Conservation (phyloP, 2,797 vertebrate species). For the Poecile montanus region DNA sequence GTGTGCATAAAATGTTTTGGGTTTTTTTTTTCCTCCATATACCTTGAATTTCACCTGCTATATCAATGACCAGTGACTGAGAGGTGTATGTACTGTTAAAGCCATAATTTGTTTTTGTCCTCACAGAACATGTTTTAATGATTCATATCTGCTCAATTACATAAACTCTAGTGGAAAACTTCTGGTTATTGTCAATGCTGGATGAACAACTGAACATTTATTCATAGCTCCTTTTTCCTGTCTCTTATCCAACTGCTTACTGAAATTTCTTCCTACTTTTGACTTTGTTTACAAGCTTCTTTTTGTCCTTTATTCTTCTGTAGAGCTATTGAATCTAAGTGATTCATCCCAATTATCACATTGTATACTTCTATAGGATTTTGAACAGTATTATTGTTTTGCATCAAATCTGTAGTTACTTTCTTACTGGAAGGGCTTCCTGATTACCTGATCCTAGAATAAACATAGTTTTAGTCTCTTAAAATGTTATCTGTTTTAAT, state of each 20-base stretch:
- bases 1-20: not conserved
- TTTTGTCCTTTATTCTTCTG: not conserved
- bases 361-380: not conserved
- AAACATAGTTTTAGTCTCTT: not conserved
- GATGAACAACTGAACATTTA: not conserved
- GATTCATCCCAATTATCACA: not conserved
- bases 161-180: not conserved
- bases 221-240: not conserved
- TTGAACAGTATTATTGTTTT: not conserved
- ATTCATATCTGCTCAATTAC: not conserved
- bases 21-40: not conserved
- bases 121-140: not conserved
- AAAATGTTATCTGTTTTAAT: not conserved
- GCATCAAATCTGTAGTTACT: not conserved
- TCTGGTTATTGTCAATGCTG: not conserved
- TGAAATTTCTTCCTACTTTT: not conserved
- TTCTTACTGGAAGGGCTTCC: not conserved
- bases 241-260: not conserved
- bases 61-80: not conserved
- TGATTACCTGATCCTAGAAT: not conserved
- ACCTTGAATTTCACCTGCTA: not conserved
- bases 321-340: not conserved
- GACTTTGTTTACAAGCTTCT: not conserved
- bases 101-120: not conserved
- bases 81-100: not conserved